A percentile compares a stretch with the other conserved stretches of the same genome.
These are phyloP conservation scores for Eupithecia subumbrata DNA, from an alignment of 2,888 invertebrate genomes.

Conservation along the genomic window DNA sequence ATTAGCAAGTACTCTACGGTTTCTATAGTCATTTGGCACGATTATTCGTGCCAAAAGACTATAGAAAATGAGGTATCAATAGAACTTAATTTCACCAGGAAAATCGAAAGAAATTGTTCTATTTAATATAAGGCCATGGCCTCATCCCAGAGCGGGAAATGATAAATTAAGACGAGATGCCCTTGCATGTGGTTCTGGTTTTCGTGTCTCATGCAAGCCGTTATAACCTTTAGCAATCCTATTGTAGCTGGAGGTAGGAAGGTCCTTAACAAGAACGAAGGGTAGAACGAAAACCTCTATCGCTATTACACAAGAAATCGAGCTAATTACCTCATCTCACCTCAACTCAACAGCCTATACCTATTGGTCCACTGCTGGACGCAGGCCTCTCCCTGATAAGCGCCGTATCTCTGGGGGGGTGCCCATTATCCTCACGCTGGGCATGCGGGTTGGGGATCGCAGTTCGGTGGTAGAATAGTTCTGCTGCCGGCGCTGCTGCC, in stretches of 20 bases:
- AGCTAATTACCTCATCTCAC: no score
- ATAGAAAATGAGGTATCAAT: background rate
- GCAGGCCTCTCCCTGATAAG: no score
- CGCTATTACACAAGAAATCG: no score
- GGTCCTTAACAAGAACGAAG: background rate
- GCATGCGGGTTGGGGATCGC: no score
- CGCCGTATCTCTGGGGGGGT: no score
- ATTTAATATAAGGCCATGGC: background rate
- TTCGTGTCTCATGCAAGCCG: background rate
- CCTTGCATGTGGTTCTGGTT: constrained; percentile 5
- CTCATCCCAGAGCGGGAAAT: background rate
- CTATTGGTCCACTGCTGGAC: no score
- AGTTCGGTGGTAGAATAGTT: no score
- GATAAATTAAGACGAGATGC: background rate
- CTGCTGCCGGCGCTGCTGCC: no score
- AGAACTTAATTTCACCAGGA: background rate
- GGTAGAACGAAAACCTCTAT: background rate
- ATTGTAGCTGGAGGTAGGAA: background rate
- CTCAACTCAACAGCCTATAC: no score
- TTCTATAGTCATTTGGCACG: no score
- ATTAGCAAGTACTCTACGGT: no score
- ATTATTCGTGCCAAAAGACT: background rate
- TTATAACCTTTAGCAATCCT: background rate
- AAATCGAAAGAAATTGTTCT: background rate
- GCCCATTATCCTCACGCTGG: no score